These are phyloP conservation scores for Planococcus citri DNA, from an alignment of 1,140 invertebrate genomes.

Conservation along the genomic window DNA sequence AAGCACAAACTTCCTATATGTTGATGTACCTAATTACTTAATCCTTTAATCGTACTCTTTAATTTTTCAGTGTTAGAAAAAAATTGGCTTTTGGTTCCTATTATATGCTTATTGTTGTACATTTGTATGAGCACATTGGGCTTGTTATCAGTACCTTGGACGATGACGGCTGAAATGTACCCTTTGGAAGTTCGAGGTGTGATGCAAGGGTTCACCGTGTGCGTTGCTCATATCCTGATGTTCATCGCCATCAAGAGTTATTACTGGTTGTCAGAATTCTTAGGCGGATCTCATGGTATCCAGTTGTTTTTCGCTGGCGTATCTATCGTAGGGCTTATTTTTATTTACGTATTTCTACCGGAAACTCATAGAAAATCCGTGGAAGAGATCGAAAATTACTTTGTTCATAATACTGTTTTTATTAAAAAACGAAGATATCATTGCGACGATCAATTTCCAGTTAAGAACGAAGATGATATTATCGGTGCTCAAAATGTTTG, in stretches of 20 bases:
- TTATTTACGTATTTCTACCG: slow-evolving; percentile 49
- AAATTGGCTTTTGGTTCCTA: slow-evolving; percentile 28
- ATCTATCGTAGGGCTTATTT: slow-evolving; percentile 42
- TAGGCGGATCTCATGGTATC: slow-evolving; percentile 42
- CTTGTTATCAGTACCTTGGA: slow-evolving; percentile 45
- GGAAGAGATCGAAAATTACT: slow-evolving; percentile 52
- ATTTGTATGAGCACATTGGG: slow-evolving; percentile 44
- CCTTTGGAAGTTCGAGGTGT: slow-evolving; percentile 45
- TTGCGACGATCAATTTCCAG: background rate
- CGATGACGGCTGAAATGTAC: slow-evolving; percentile 47
- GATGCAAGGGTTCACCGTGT: slow-evolving; percentile 37
- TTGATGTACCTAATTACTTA: background rate
- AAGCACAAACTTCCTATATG: background rate
- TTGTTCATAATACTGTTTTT: slow-evolving; percentile 36
- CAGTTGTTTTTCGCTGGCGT: slow-evolving; percentile 57
- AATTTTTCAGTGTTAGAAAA: background rate
- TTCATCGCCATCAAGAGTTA: slow-evolving; percentile 41
- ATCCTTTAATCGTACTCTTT: background rate
- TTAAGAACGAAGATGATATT: background rate
- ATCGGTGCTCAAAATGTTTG: background rate
- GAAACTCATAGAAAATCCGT: slow-evolving; percentile 58
- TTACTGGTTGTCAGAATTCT: slow-evolving; percentile 33
- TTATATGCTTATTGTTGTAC: slow-evolving; percentile 39
- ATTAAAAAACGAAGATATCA: background rate
- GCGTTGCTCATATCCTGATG: slow-evolving; percentile 41